Evolutionary conservation across 1,140 invertebrate genomes (phyloP).

Genomic region (Magallana gigas): DNA sequence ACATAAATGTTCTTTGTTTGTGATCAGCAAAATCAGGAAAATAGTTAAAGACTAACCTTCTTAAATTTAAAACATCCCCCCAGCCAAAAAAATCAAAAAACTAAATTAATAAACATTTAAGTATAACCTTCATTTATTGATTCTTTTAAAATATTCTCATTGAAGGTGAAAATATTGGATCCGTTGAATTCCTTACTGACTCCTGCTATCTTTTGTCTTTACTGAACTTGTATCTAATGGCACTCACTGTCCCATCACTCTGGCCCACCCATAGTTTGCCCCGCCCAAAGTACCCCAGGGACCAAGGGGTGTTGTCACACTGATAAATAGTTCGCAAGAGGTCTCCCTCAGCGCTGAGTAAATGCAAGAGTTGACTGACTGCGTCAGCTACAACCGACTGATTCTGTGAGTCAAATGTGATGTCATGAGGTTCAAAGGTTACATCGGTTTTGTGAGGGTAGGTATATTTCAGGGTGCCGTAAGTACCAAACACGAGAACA

Average conservation of each 20-base stretch:
- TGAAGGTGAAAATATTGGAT: no score
- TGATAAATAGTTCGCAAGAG: neutral
- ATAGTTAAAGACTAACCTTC: no score
- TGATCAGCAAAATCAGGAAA: no score
- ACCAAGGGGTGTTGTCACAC: neutral
- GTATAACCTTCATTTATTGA: no score
- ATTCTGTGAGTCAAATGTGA: neutral
- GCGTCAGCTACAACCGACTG: neutral
- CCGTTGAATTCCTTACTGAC: no score
- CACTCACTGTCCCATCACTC: conserved; percentile 1
- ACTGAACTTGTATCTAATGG: neutral
- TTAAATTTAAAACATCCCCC: no score
- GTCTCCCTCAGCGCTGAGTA: neutral
- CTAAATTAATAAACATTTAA: no score
- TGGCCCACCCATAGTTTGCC: conserved; percentile 12
- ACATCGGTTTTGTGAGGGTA: neutral
- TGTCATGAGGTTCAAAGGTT: conserved; percentile 5
- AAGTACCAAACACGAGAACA: neutral
- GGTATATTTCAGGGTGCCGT: conserved; percentile 13
- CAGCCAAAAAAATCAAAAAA: no score
- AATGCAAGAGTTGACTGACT: neutral
- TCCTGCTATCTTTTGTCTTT: no score
- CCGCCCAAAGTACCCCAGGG: neutral
- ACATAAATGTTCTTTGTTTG: no score
- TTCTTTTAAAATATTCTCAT: no score